Evolutionary conservation across 2,113 vertebrate species (phyloP).

Genomic region (Arizona elegans): DNA sequence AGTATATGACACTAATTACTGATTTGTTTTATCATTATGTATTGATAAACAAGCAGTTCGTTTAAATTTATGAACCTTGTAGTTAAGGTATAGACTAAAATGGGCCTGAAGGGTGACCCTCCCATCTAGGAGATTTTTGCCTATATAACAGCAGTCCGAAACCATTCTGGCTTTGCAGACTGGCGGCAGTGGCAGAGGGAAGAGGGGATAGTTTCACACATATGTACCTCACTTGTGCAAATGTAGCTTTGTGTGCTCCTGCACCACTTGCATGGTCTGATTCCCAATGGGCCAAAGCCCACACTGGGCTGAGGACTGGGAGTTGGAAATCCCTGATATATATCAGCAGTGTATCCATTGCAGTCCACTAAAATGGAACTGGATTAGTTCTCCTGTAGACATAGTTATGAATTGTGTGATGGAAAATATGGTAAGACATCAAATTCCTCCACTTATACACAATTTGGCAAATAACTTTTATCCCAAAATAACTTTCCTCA

Average conservation of each 20-base stretch:
- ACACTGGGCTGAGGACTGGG: too few species aligned
- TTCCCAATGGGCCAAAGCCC: too few species aligned
- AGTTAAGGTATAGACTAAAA: conserved; percentile 8
- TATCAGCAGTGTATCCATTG: background rate
- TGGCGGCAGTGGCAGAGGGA: background rate
- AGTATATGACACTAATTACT: background rate
- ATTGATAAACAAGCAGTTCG: background rate
- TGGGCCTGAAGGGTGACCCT: background rate
- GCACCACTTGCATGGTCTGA: background rate
- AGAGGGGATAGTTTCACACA: background rate
- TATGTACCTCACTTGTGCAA: background rate
- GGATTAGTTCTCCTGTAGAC: background rate
- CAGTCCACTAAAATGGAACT: background rate
- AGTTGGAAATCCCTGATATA: too few species aligned
- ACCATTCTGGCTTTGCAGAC: background rate
- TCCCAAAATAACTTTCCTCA: background rate
- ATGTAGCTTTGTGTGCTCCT: background rate
- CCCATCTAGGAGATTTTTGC: background rate
- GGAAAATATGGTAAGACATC: background rate
- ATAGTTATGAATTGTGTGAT: background rate
- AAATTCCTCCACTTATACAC: background rate
- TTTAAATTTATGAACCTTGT: conserved; percentile 18
- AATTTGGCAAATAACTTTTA: background rate
- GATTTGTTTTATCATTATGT: conserved; percentile 1
- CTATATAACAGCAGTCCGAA: background rate